These are phyloP conservation scores for Sarcophaga caerulescens DNA, from an alignment of 2,888 invertebrate species.

Conservation along the genomic window DNA sequence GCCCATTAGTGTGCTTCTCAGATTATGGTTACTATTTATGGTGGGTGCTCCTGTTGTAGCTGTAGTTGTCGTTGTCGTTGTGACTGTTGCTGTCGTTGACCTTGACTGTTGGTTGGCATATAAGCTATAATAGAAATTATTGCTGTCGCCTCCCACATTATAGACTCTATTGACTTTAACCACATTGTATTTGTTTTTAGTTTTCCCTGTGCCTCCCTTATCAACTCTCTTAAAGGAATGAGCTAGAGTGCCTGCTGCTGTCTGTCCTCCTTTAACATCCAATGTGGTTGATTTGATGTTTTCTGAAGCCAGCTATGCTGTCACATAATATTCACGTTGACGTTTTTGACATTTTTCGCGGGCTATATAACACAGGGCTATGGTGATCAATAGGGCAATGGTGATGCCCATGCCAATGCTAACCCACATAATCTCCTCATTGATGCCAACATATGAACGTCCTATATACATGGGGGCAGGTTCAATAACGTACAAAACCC, in stretches of 20 bases:
- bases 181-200: conserved; percentile 34
- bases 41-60: conserved; percentile 42
- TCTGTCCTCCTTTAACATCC: conserved; percentile 9
- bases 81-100: conserved; percentile 20
- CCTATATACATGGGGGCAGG: conserved; percentile 82
- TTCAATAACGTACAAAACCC: conserved; percentile 9
- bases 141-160: conserved; percentile 1
- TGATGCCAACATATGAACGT: conserved; percentile 90
- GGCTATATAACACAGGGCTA: conserved; percentile 91
- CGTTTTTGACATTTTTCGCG: conserved; percentile 90
- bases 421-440: conserved; percentile 94
- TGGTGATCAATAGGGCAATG: conserved; percentile 90
- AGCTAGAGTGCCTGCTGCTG: conserved; percentile 2
- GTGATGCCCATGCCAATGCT: conserved; percentile 87
- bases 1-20: not conserved
- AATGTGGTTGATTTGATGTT: conserved; percentile 35
- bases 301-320: conserved; percentile 83
- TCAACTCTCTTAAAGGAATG: not conserved
- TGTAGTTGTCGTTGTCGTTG: conserved; percentile 39
- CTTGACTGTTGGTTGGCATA: conserved; percentile 23
- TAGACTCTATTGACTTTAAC: conserved; percentile 44
- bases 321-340: conserved; percentile 87
- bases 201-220: conserved; percentile 10
- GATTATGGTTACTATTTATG: conserved; percentile 21
- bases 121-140: conserved; percentile 37